A percentile compares a stretch with the other conserved stretches of the same genome.
These are phyloP conservation scores for Pomacea maculata DNA, from an alignment of 1,140 invertebrate genomes.

Conservation along the genomic window DNA sequence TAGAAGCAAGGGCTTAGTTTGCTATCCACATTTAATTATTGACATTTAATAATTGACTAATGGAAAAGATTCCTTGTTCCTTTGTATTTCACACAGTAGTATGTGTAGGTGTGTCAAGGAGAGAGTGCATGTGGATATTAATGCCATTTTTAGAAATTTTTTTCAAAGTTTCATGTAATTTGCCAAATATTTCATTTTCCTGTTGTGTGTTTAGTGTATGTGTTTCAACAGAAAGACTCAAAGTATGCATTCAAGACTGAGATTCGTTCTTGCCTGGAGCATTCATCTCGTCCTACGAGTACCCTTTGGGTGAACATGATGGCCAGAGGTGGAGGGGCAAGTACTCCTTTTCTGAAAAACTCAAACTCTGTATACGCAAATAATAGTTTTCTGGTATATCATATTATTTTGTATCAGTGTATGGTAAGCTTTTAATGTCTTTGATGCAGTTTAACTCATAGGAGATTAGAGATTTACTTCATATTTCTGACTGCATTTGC, in stretches of 20 bases:
- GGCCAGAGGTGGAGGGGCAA: constrained; percentile 86
- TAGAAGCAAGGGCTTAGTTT: not conserved
- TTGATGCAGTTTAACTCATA: no score
- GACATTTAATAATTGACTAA: not conserved
- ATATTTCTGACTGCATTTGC: not conserved
- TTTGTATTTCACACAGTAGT: not conserved
- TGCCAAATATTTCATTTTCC: constrained; percentile 6
- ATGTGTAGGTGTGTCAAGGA: not conserved
- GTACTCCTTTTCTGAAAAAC: constrained; percentile 13
- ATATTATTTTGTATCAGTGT: no score
- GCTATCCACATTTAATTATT: not conserved
- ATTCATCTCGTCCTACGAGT: constrained; percentile 90
- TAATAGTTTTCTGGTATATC: no score
- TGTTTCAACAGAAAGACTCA: constrained; percentile 94
- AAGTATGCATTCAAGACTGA: constrained; percentile 99
- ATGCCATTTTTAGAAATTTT: not conserved
- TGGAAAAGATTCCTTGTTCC: not conserved
- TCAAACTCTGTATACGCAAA: no score
- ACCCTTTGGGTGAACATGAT: constrained; percentile 99
- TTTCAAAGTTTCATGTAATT: not conserved
- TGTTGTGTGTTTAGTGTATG: constrained; percentile 79
- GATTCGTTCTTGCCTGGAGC: constrained; percentile 94
- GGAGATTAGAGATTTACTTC: no score
- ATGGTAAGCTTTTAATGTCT: no score
- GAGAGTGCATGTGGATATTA: not conserved